phyloP scores from a whole-genome alignment of 2,888 invertebrate genomes.

The Scelioninae gen. 1 region DNA sequence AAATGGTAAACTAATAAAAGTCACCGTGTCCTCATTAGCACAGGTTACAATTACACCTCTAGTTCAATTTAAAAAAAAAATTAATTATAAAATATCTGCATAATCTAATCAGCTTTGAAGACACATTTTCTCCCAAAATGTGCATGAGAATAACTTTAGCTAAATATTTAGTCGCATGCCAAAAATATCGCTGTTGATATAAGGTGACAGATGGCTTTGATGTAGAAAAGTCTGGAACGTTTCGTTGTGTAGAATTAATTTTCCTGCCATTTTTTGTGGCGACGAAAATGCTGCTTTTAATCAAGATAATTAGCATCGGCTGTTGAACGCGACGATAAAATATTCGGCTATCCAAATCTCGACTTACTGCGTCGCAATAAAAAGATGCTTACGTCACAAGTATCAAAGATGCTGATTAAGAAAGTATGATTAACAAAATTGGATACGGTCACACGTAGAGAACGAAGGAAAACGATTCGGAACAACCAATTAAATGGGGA shows the following conservation, averaged over 20 bases:
- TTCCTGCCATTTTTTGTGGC: not conserved
- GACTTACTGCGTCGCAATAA: slow-evolving; percentile 45
- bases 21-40: not conserved
- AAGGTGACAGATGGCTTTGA: slow-evolving; percentile 40
- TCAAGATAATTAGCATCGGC: slow-evolving; percentile 32
- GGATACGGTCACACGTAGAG: slow-evolving; percentile 65
- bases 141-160: too few relatives aligned
- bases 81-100: too few relatives aligned
- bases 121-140: too few relatives aligned
- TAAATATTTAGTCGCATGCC: too few relatives aligned
- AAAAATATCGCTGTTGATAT: slow-evolving; percentile 19
- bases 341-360: slow-evolving; percentile 32
- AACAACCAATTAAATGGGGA: slow-evolving; percentile 59
- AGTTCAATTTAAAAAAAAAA: too few relatives aligned
- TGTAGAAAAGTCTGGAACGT: slow-evolving; percentile 8
- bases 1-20: too few relatives aligned
- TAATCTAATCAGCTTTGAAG: too few relatives aligned
- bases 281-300: slow-evolving; percentile 8
- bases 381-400: slow-evolving; percentile 60
- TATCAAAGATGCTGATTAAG: slow-evolving; percentile 67
- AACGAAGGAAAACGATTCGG: slow-evolving; percentile 53
- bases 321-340: slow-evolving; percentile 16
- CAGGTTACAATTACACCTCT: slow-evolving; percentile 7
- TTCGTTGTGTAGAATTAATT: slow-evolving; percentile 24
- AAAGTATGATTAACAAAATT: slow-evolving; percentile 67